Evolutionary conservation across 1,140 invertebrate genomes (phyloP), one percentile per base, ranked within the genome.

Genomic region (Caenorhabditis inopinata): DNA sequence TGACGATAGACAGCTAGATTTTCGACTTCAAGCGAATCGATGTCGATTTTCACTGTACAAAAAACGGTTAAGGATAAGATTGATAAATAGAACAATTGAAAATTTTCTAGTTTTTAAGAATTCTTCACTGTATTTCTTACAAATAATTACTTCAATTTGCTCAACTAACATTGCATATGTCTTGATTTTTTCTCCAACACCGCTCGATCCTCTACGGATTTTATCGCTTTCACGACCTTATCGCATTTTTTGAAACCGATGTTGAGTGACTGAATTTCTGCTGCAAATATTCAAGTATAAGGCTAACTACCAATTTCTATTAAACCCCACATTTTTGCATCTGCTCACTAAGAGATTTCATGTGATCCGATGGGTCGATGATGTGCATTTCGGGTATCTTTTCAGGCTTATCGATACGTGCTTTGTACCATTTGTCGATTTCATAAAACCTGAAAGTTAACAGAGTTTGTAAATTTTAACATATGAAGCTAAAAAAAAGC

Each of bases 1-100:
- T 98, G 95, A 46, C 96, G 92, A 4, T 93, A 94, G 78, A 96
- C 91, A 16, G 58, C 11, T 11, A 75, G 83, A 47, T 83, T 77
- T n/a, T 73, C 76, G 12, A 73, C 49, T 16, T 74, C 75, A 12
- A 86, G 42, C 12, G 42, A 21, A 23, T 78, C 47, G 16, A 85
- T 76, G 53, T 87, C 81, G 47, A 87, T 84, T 42, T 68, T 29
- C 21, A 86, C 85, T 87, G 45, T 77, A 84, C 51, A 49, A 85
- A 4, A 0, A 32, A 42, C 58, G n/a, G 9, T 42, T 42, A 5
- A 42, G 38, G 38, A 42, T 5, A 14, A 42, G 14, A 42, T 42
- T 42, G 38, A n/a, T n/a, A n/a, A n/a, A n/a, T n/a, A n/a, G n/a
- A 42, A 42, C 5, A 42, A 42, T 14, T 42, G 38, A 42, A 42